These are phyloP conservation scores for Neosilurus hyrtlii DNA, from an alignment of 2,797 vertebrate genomes.

Conservation along the genomic window DNA sequence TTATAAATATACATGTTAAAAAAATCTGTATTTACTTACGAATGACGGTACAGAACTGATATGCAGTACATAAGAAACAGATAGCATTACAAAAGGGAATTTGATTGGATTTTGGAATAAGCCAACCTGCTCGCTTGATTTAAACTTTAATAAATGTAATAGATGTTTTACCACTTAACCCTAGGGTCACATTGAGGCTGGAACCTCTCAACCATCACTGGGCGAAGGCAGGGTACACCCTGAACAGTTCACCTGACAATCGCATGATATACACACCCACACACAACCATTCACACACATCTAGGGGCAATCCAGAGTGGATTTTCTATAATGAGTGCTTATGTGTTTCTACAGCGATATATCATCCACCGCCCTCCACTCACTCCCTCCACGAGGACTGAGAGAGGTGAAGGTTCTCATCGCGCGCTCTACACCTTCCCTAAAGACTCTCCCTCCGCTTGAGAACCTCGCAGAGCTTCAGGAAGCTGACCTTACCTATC, in stretches of 20 bases:
- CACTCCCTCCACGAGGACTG: constrained; percentile 81
- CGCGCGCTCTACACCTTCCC: constrained; percentile 77
- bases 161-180: background rate
- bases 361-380: constrained; percentile 83
- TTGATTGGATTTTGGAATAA: background rate
- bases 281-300: too few species aligned
- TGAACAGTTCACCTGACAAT: too few species aligned
- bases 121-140: background rate
- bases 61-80: background rate
- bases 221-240: too few species aligned
- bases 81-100: background rate
- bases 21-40: background rate
- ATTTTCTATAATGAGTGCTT: background rate
- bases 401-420: constrained; percentile 80
- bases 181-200: too few species aligned
- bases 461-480: constrained; percentile 78
- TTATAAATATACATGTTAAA: too few species aligned
- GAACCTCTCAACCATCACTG: too few species aligned
- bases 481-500: constrained; percentile 88
- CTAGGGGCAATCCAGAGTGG: too few species aligned
- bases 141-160: background rate
- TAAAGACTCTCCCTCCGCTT: constrained; percentile 89
- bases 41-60: background rate
- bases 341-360: constrained; percentile 80
- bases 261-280: too few species aligned